Percentiles rank a stretch among this genome's conserved stretches.
Conservation (phyloP, 2,113 vertebrate species). For the Pelobates fuscus region DNA sequence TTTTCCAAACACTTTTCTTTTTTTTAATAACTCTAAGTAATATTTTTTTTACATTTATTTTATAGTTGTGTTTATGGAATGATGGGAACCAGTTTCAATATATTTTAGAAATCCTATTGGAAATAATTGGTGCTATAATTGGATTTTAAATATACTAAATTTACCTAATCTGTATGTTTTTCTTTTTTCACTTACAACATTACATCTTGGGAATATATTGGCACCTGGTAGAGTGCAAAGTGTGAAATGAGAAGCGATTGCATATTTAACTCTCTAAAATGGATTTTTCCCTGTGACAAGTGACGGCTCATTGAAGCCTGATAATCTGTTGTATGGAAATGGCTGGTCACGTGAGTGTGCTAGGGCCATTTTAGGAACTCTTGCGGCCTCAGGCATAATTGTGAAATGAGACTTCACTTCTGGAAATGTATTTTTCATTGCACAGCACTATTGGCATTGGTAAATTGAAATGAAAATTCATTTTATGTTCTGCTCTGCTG, state of each 20-base stretch:
- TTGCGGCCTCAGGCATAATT: neutral
- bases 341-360: neutral
- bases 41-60: too few relatives aligned
- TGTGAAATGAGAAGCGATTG: slow-evolving; percentile 3
- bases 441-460: neutral
- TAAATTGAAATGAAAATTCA: neutral
- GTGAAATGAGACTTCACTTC: neutral
- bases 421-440: neutral
- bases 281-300: neutral
- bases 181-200: neutral
- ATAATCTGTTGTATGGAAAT: neutral
- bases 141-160: neutral
- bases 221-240: neutral
- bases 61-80: too few relatives aligned
- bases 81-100: neutral
- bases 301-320: neutral
- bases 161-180: neutral
- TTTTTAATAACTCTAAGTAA: too few relatives aligned
- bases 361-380: neutral
- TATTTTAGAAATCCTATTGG: neutral
- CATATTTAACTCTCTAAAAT: neutral
- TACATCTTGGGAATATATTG: neutral
- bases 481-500: neutral
- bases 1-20: too few relatives aligned
- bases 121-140: neutral